phyloP scores from a whole-genome alignment of 2,113 vertebrate genomes.

The Ptyas mucosa region DNA sequence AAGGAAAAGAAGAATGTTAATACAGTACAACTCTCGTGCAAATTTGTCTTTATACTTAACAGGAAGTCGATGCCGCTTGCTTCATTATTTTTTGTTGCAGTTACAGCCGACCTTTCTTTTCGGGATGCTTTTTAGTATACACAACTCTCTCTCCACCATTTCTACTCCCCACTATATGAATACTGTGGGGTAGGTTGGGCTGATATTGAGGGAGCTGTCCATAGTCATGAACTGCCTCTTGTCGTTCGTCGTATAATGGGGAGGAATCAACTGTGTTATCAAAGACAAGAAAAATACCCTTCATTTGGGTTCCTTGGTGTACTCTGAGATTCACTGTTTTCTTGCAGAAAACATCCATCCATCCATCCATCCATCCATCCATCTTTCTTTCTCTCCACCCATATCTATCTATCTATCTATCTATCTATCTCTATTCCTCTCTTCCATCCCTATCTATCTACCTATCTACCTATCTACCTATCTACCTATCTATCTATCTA shows the following conservation, averaged over 20 bases:
- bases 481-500: no score
- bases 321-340: background rate
- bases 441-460: no score
- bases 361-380: background rate
- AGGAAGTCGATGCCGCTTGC: background rate
- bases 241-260: background rate
- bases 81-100: background rate
- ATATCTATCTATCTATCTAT: no score
- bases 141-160: background rate
- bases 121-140: background rate
- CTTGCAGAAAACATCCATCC: background rate
- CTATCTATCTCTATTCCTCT: no score
- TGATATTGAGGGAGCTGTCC: background rate
- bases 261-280: slow-evolving; percentile 47
- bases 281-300: slow-evolving; percentile 31
- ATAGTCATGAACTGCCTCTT: background rate
- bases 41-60: background rate
- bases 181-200: background rate
- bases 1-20: background rate
- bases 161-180: background rate
- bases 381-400: background rate
- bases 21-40: background rate
- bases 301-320: background rate
- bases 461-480: no score
- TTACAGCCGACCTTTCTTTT: background rate